Percentiles rank a stretch among this genome's conserved stretches.
Evolutionary conservation across 2,888 invertebrate species (phyloP).

Genomic region (Unio pictorum): DNA sequence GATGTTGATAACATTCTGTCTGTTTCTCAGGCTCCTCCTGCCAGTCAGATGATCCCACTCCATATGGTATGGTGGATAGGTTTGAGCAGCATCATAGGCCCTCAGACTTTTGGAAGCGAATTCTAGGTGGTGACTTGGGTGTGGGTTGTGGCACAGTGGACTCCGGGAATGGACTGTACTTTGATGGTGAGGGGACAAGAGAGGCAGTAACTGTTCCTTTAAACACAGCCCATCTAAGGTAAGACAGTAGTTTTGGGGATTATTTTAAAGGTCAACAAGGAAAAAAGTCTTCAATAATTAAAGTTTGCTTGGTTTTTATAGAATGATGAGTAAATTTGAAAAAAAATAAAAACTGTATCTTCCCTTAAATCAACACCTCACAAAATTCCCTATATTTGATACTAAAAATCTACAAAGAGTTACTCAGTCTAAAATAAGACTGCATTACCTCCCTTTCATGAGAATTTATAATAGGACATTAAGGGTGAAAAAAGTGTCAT

Average conservation of each 20-base stretch:
- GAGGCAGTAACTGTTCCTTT: conserved; percentile 68
- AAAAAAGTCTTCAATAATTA: neutral
- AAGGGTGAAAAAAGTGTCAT: too few relatives aligned
- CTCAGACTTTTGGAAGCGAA: conserved; percentile 60
- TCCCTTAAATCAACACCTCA: too few relatives aligned
- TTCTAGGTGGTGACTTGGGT: conserved; percentile 67
- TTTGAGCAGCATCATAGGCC: conserved; percentile 68
- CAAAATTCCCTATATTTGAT: too few relatives aligned
- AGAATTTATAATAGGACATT: too few relatives aligned
- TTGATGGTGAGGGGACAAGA: conserved; percentile 67
- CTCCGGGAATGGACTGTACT: conserved; percentile 67
- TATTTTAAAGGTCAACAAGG: neutral
- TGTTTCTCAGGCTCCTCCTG: conserved; percentile 46
- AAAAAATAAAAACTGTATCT: too few relatives aligned
- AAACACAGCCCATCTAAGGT: conserved; percentile 65
- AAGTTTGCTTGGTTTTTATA: too few relatives aligned
- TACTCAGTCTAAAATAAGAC: too few relatives aligned
- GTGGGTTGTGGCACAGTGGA: conserved; percentile 67
- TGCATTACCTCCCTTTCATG: too few relatives aligned
- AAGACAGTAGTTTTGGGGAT: neutral
- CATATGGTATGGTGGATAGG: conserved; percentile 66
- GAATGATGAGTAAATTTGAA: too few relatives aligned
- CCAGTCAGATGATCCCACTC: conserved; percentile 42
- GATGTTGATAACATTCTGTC: neutral
- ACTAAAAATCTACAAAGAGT: too few relatives aligned